Evolutionary conservation across 2,888 invertebrate species (phyloP), one percentile per base, ranked within the genome.

Genomic region (Microctonus hyperodae): DNA sequence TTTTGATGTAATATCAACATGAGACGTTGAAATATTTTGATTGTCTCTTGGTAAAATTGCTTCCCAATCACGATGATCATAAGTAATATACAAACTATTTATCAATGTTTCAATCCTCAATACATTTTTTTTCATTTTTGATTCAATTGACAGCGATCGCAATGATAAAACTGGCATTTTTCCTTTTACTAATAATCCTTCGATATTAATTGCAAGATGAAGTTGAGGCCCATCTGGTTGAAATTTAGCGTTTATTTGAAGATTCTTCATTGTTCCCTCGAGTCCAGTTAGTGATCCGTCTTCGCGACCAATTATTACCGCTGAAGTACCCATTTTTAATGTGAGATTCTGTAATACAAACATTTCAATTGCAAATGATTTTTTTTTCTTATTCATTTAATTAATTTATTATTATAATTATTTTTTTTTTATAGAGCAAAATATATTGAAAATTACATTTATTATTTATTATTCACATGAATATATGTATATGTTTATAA

Each of bases 311-410:
- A 91, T 91, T 51, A 88, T 88, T 66, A 93, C 84, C 31, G 88
- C 89, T 0, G 92, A 91, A 72, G 90, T 88, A 75, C 92, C 92
- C 74, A 94, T 87, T 83, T 89, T 91, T 74, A 92, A 86, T 77
- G 88, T 89, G 80, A 92, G 90, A 83, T 90, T 92, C 91, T 91
- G 84, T 40, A 87, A 65, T 25, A 16, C 60, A 63, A 16, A 10
- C 10, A 13, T 1, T 7, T 16, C 48, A 2, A 11, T 37, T 37
- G 6, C 13, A 4, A 37, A 37, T n/a, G n/a, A 37, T 37, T 13
- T n/a, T 11, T 2, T 3, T n/a, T 13, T n/a, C n/a, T 13, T 9
- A 37, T n/a, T 37, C 13, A 37, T 35, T 10, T 11, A 10, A n/a
- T n/a, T n/a, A n/a, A n/a, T n/a, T n/a, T n/a, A n/a, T n/a, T n/a